These are phyloP conservation scores for Lithobates pipiens DNA, from an alignment of 2,797 vertebrate species.

Conservation along the genomic window DNA sequence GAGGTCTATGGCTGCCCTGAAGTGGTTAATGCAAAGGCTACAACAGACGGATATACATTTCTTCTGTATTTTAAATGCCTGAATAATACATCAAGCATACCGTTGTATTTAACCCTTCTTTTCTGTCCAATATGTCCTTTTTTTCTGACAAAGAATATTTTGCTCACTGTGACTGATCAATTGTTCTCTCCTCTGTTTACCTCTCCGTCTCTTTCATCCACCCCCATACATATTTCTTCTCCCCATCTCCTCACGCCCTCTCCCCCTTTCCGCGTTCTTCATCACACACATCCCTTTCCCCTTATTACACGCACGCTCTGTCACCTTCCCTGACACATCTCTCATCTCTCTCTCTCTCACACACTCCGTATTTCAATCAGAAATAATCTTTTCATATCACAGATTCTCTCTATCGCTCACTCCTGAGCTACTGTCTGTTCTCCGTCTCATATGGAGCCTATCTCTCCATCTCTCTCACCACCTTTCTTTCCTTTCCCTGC, in stretches of 20 bases:
- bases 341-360: slow-evolving; percentile 59
- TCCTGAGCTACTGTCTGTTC: slow-evolving; percentile 22
- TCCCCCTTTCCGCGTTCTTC: slow-evolving; percentile 23
- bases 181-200: slow-evolving; percentile 15
- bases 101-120: background rate
- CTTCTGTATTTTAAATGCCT: background rate
- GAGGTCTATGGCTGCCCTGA: background rate
- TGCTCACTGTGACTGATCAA: slow-evolving; percentile 7
- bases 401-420: slow-evolving; percentile 32
- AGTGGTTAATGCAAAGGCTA: slow-evolving; percentile 18
- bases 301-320: slow-evolving; percentile 61
- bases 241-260: slow-evolving; percentile 32
- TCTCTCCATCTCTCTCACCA: slow-evolving; percentile 1
- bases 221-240: slow-evolving; percentile 18
- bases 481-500: background rate
- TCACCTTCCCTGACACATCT: slow-evolving; percentile 62
- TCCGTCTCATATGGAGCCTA: background rate
- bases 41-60: background rate
- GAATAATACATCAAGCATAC: slow-evolving; percentile 5
- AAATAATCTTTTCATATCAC: slow-evolving; percentile 62
- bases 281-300: slow-evolving; percentile 57
- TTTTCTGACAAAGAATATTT: background rate
- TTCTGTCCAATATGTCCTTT: background rate
- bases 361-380: slow-evolving; percentile 61
- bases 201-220: slow-evolving; percentile 2